Percentiles rank a stretch among this genome's conserved stretches.
phyloP scores from a whole-genome alignment of 2,888 invertebrate genomes.

The Netelia virgata region DNA sequence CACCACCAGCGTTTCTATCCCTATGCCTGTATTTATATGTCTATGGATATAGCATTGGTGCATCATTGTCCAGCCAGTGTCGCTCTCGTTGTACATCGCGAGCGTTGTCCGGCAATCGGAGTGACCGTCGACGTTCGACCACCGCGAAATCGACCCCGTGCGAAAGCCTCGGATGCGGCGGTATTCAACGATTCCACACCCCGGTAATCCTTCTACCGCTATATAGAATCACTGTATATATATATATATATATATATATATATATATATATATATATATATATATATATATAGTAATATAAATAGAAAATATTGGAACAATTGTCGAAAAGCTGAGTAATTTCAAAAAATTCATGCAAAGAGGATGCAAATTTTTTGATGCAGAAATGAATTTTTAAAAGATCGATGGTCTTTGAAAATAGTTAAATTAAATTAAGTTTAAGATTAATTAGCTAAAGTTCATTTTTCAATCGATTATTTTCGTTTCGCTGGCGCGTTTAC shows the following conservation, averaged over 20 bases:
- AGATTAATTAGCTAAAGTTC: no score
- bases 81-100: slow-evolving; percentile 41
- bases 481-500: background rate
- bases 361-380: no score
- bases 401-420: no score
- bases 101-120: slow-evolving; percentile 61
- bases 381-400: no score
- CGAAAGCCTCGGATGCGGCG: slow-evolving; percentile 44
- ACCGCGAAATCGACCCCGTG: slow-evolving; percentile 62
- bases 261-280: background rate
- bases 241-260: background rate
- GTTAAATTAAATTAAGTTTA: no score
- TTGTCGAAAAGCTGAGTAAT: background rate
- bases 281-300: background rate
- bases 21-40: background rate
- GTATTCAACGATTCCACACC: slow-evolving; percentile 43
- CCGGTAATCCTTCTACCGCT: background rate
- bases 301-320: background rate
- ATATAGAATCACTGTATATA: background rate
- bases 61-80: slow-evolving; percentile 66
- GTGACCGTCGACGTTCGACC: slow-evolving; percentile 65
- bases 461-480: background rate
- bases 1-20: slow-evolving; percentile 28
- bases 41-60: slow-evolving; percentile 32
- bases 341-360: no score